Evolutionary conservation across 1,140 invertebrate species (phyloP), one percentile per base, ranked within the genome.

Genomic region (Drosophila repleta): DNA sequence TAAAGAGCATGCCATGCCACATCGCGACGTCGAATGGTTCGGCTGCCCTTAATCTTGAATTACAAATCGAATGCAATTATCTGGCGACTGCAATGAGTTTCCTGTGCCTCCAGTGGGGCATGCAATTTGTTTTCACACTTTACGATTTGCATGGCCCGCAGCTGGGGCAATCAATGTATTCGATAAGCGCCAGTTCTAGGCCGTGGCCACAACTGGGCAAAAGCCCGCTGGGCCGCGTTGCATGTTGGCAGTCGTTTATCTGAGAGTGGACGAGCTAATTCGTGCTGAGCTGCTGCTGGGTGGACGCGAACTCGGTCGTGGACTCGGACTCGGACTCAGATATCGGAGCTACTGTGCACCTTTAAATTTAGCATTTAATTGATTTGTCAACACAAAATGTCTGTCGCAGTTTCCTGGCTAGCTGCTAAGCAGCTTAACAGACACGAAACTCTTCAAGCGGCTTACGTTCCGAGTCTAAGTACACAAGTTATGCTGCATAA

Each of bases 1-100:
- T 18, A 58, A 46, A 6, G n/a, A 1, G n/a, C 4, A 17, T 17
- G n/a, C 39, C 15, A n/a, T 11, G 26, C 21, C 13, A 11, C 10
- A 11, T 6, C 17, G 52, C 29, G 24, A 8, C 3, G 41, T 39
- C 32, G 21, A 39, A 11, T 21, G 26, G 29, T 53, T 49, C 1
- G 43, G 45, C 18, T 74, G 83, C 84, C 83, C 83, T 88, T 88
- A 88, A 88, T 88, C 83, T 88, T 88, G 83, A 89, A 88, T 88
- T 88, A 88, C 83, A 88, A 88, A 88, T 88, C 83, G 83, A 88
- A 79, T 88, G 83, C 83, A 88, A 88, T 88, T 88, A 88, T 88
- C 79, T 69, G 79, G 70, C 69, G 67, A 64, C 74, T 85, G 82
- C 82, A 85, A 85, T 85, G 77, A 80, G 82, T 80, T 73, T 80